Conservation (phyloP, 1,140 invertebrate species). For the Zaprionus taronus region DNA sequence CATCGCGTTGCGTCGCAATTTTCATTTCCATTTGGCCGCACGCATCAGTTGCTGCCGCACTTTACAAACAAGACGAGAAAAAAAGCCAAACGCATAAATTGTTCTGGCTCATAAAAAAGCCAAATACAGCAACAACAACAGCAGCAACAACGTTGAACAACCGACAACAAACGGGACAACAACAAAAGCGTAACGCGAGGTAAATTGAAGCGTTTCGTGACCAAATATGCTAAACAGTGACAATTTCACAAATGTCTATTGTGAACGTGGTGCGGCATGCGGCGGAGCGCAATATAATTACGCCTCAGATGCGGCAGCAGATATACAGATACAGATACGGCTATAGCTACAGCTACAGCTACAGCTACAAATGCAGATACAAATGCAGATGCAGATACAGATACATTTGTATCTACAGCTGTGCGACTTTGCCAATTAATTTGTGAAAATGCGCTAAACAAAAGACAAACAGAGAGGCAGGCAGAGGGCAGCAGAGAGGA, state of each 20-base stretch:
- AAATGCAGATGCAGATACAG: slow-evolving; percentile 28
- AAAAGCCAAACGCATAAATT: slow-evolving; percentile 73
- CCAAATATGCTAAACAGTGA: slow-evolving; percentile 82
- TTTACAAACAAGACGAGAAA: slow-evolving; percentile 35
- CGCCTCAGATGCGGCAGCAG: slow-evolving; percentile 44
- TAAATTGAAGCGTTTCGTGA: slow-evolving; percentile 72
- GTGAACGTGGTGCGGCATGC: slow-evolving; percentile 24
- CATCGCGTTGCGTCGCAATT: slow-evolving; percentile 11
- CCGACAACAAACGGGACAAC: slow-evolving; percentile 8
- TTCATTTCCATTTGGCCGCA: slow-evolving; percentile 29
- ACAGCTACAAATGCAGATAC: slow-evolving; percentile 6
- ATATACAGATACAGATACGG: slow-evolving; percentile 12
- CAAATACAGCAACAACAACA: slow-evolving; percentile 32
- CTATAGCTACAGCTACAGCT: slow-evolving; percentile 5
- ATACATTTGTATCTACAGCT: slow-evolving; percentile 66
- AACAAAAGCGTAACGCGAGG: slow-evolving; percentile 51
- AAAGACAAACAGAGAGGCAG: slow-evolving; percentile 23
- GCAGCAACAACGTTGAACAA: slow-evolving; percentile 16
- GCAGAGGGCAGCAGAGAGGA: neutral
- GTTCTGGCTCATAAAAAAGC: slow-evolving; percentile 76
- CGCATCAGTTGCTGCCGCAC: slow-evolving; percentile 50
- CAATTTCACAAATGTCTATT: slow-evolving; percentile 82
- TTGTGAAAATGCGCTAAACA: slow-evolving; percentile 71
- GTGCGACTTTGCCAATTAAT: slow-evolving; percentile 74
- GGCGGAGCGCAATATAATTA: slow-evolving; percentile 64